Evolutionary conservation across 2,113 vertebrate genomes (phyloP), one percentile per base, ranked within the genome.

Genomic region (Alethe diademata): DNA sequence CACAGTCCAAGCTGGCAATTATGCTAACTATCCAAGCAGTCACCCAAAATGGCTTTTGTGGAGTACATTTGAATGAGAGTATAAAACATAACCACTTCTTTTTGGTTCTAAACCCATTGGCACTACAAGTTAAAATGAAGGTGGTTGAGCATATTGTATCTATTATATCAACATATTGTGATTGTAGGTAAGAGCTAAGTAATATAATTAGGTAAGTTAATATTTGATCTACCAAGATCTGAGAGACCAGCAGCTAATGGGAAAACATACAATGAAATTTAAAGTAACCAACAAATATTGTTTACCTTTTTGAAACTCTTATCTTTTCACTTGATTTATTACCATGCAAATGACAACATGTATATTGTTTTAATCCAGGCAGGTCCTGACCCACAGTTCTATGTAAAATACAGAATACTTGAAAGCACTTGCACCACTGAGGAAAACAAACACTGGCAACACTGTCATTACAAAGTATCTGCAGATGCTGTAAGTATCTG

Each of bases 381-480:
- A 61, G 94, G 95, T 57, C 89, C 96, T 40, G 96, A 97, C 10
- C n/a, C 45, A 45, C 90, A 96, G 78, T 97, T 98, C 84, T 69
- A 95, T 1, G 36, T 99, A 75, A 92, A 97, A 80, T 99, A 99
- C 70, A 92, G 94, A 94, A 97, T 97, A 95, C 98, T 85, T 84
- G 98, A 98, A 95, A 98, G 98, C 4, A 75, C 97, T 51, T 99
- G 99, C 84, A 29, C 91, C 12, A 28, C 75, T 38, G 95, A 94
- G 33, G 97, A 89, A 87, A 75, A 47, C 60, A 98, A 97, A 96
- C 60, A 47, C 15, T 99, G 99, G 99, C 97, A 97, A 80, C 97
- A 99, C 0, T 99, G 99, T 57, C 78, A 98, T 83, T 99, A 99
- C 86, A 95, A 97, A 74, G 86, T 62, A 12, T 1, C 47, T 35